Percentiles rank a stretch among this genome's conserved stretches.
These are phyloP conservation scores for Stenotaenia linearis DNA, from an alignment of 2,888 invertebrate species.

Conservation along the genomic window DNA sequence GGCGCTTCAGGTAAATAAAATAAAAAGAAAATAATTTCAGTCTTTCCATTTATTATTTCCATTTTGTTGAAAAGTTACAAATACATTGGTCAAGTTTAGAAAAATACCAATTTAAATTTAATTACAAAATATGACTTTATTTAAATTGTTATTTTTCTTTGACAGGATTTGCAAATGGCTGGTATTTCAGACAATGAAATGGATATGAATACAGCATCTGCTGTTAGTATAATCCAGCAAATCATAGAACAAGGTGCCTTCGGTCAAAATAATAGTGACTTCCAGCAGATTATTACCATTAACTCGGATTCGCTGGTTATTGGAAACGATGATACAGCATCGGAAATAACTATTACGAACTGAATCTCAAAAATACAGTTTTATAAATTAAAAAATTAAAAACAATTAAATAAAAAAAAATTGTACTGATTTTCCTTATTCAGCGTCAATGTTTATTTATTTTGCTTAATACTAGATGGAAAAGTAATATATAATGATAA, in stretches of 20 bases:
- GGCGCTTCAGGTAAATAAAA: conserved; percentile 32
- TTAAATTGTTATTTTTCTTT: background rate
- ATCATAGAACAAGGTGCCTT: conserved; percentile 38
- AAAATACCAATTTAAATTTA: background rate
- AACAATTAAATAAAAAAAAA: no score
- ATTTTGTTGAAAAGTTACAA: background rate
- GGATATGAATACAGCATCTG: conserved; percentile 43
- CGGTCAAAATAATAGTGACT: conserved; percentile 40
- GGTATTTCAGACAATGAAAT: conserved; percentile 36
- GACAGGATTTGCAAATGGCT: conserved; percentile 30
- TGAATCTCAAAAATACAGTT: background rate
- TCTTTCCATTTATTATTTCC: background rate
- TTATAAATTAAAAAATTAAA: no score
- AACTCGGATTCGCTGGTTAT: conserved; percentile 33
- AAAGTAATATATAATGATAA: background rate
- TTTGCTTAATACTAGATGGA: no score
- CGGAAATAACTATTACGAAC: background rate
- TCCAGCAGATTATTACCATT: conserved; percentile 40
- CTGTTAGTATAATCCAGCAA: conserved; percentile 41
- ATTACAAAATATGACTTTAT: background rate
- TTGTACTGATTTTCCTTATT: no score
- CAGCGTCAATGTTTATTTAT: no score
- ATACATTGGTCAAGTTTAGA: background rate
- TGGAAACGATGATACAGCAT: background rate
- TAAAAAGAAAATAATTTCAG: background rate